Conservation (phyloP, 2,113 vertebrate species). For the Benitochromis conjunctus region DNA sequence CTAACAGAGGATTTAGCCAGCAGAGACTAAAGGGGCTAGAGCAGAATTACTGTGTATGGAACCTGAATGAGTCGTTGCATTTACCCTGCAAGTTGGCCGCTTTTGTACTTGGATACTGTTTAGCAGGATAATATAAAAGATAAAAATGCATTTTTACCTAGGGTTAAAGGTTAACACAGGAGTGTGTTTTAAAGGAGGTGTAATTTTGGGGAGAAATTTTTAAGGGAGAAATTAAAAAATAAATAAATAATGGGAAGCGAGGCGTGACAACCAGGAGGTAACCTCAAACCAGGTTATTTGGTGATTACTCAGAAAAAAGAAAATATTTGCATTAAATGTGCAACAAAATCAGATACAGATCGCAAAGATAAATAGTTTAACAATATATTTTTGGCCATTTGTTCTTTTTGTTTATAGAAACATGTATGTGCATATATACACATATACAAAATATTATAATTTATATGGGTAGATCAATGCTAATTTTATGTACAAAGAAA, state of each 20-base stretch:
- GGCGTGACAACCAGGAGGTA: neutral
- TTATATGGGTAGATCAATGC: neutral
- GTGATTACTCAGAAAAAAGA: neutral
- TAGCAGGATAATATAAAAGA: conserved; percentile 45
- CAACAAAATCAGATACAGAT: neutral
- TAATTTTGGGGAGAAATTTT: neutral
- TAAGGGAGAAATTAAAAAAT: neutral
- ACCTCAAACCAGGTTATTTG: neutral
- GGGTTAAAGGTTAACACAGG: conserved; percentile 23
- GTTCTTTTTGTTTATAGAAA: neutral
- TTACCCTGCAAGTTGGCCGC: conserved; percentile 53
- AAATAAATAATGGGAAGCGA: neutral
- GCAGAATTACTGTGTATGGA: conserved; percentile 67
- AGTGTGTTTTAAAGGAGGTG: neutral
- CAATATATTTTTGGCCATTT: neutral
- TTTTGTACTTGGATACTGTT: conserved; percentile 49
- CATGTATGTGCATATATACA: neutral
- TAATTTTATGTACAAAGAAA: neutral
- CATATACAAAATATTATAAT: neutral
- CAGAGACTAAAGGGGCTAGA: conserved; percentile 61
- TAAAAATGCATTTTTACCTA: conserved; percentile 37
- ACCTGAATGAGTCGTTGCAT: conserved; percentile 57
- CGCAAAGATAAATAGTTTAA: neutral
- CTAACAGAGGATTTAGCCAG: conserved; percentile 74
- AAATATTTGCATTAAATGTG: neutral